Evolutionary conservation across 1,140 invertebrate genomes (phyloP), one percentile per base, ranked within the genome.

Genomic region (Hylyphantes graminicola): DNA sequence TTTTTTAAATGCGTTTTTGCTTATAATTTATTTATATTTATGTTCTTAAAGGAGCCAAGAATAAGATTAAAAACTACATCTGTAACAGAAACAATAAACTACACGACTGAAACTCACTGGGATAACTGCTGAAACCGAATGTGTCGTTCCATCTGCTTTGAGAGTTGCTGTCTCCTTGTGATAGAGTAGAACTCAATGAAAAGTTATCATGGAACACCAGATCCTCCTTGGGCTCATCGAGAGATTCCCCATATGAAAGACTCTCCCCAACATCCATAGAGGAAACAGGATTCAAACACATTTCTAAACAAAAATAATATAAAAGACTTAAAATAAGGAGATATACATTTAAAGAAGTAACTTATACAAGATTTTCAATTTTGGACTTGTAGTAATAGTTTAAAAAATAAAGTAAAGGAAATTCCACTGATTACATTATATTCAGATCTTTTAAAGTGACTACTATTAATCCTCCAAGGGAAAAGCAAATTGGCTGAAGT

Each of bases 161-260:
- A 57, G 53, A 74, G 19, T 74, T 55, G 54, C 72, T 59, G 57
- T 74, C 72, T 53, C 68, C 54, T 57, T 74, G 54, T 74, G 72
- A 55, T 55, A 74, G 54, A 57, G 72, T 35, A n/a, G 72, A 8
- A 74, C 54, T 57, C 35, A 74, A 74, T n/a, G 72, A 55, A 21
- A 74, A 12, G 51, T 74, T 21, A 13, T 57, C 72, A 57, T 35
- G 54, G 15, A 74, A 19, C 7, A 11, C 48, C 8, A 57, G 13
- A 35, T 7, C 35, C 13, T 21, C 72, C 11, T 74, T 74, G 15
- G n/a, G 11, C 17, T 21, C 54, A n/a, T 10, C 54, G 35, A 35
- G 15, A 12, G 35, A 15, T 35, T 57, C 54, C 48, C 35, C 12
- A 7, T 10, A 35, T 59, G 54, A 55, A 17, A 57, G 48, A 21